Evolutionary conservation across 2,888 invertebrate species (phyloP).

Genomic region (Sarcophaga caerulescens): DNA sequence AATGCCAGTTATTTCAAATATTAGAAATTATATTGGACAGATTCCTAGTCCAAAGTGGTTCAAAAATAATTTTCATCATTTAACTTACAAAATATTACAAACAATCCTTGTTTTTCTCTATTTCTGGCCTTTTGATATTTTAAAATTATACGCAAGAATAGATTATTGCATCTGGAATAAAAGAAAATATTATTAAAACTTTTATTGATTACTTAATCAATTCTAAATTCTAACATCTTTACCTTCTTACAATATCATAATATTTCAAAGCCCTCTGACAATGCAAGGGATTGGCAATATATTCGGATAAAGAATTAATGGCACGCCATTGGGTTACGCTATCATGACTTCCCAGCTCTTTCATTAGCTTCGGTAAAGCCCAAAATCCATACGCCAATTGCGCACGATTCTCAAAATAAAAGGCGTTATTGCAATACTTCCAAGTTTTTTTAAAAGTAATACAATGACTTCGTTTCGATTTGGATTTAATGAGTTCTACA

Average conservation of each 20-base stretch:
- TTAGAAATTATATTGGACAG: no score
- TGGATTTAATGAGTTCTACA: slow-evolving; percentile 13
- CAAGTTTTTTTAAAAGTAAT: slow-evolving; percentile 34
- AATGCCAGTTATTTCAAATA: no score
- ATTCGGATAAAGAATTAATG: slow-evolving; percentile 74
- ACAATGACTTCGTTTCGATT: slow-evolving; percentile 57
- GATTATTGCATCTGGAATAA: slow-evolving; percentile 64
- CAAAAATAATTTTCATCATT: not conserved
- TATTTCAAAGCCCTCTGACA: slow-evolving; percentile 74
- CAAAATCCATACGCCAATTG: slow-evolving; percentile 75
- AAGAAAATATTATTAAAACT: not conserved
- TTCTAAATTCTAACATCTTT: not conserved
- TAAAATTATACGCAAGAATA: slow-evolving; percentile 68
- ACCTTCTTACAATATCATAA: slow-evolving; percentile 76
- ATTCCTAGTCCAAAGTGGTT: no score
- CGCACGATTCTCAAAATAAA: slow-evolving; percentile 73
- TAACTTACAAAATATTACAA: slow-evolving; percentile 70
- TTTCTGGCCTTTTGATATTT: slow-evolving; percentile 58
- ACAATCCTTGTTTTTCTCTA: slow-evolving; percentile 54
- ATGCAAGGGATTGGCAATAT: slow-evolving; percentile 75
- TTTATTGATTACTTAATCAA: no score
- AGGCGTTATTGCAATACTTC: slow-evolving; percentile 68
- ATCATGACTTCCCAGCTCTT: slow-evolving; percentile 74
- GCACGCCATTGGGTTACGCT: slow-evolving; percentile 73
- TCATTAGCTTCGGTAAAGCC: slow-evolving; percentile 75